Evolutionary conservation across 2,888 invertebrate genomes (phyloP).

Genomic region (Bhutanitis thaidina): DNA sequence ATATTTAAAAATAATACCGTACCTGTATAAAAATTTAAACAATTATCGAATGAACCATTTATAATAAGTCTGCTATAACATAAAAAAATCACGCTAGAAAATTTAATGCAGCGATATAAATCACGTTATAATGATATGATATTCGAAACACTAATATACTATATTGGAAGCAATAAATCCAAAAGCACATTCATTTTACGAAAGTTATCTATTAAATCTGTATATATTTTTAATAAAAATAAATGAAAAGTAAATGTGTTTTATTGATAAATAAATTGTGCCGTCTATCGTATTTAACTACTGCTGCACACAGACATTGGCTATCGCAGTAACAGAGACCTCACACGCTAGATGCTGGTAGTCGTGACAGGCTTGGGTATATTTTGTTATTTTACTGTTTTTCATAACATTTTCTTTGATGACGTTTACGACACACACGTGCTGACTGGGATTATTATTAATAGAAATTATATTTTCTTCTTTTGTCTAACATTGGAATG

Average conservation of each 20-base stretch:
- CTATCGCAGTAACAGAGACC: no score
- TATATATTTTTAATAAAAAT: constrained; percentile 68
- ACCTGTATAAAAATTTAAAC: not conserved
- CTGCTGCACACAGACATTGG: no score
- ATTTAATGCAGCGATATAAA: not conserved
- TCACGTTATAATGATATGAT: constrained; percentile 4
- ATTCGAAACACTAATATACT: not conserved
- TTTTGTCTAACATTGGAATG: no score
- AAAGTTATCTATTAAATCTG: constrained; percentile 24
- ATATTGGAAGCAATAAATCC: constrained; percentile 9
- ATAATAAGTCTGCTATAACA: not conserved
- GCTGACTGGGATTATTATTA: no score
- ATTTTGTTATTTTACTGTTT: no score
- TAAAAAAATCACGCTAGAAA: constrained; percentile 1
- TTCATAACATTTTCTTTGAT: no score
- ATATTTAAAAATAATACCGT: constrained; percentile 28
- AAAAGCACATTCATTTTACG: constrained; percentile 17
- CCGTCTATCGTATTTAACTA: no score
- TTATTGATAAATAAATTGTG: no score
- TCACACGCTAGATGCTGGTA: no score
- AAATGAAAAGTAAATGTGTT: constrained; percentile 27
- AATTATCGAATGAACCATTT: not conserved
- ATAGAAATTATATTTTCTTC: no score
- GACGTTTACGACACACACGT: no score
- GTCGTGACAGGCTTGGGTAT: no score